Evolutionary conservation across 2,113 vertebrate species (phyloP).

Genomic region (Limnothrissa miodon): DNA sequence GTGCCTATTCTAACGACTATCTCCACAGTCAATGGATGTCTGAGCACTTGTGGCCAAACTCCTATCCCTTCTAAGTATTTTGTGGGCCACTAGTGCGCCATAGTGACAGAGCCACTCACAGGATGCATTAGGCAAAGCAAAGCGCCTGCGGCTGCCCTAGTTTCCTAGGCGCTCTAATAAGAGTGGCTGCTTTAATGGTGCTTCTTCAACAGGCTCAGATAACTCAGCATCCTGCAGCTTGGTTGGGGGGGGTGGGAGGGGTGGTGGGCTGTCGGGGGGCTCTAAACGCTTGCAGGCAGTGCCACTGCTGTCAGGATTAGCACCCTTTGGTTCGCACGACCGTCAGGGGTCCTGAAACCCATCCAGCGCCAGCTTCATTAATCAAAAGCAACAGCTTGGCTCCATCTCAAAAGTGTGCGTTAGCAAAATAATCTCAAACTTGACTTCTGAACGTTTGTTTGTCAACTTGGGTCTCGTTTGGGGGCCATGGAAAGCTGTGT

Average conservation of each 20-base stretch:
- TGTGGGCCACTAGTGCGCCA: not conserved
- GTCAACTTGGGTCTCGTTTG: not conserved
- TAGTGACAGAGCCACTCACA: not conserved
- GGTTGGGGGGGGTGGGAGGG: not conserved
- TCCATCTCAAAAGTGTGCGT: not conserved
- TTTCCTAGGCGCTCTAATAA: not conserved
- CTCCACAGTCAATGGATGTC: not conserved
- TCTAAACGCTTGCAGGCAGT: not conserved
- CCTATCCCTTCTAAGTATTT: not conserved
- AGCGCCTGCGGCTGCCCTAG: not conserved
- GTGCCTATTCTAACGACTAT: not conserved
- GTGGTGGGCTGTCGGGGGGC: too few relatives aligned
- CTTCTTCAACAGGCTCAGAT: not conserved
- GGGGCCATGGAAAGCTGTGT: not conserved
- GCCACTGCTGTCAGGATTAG: not conserved
- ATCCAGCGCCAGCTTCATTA: slow-evolving; percentile 9
- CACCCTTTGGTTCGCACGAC: not conserved
- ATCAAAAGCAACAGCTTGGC: slow-evolving; percentile 11
- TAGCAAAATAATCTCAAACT: not conserved
- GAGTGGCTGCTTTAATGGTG: not conserved
- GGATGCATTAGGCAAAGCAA: not conserved
- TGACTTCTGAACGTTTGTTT: slow-evolving; percentile 10
- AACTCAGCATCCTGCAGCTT: slow-evolving; percentile 1
- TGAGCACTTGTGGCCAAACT: not conserved
- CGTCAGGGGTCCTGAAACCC: slow-evolving; percentile 4